A percentile compares a stretch with the other conserved stretches of the same genome.
These are phyloP conservation scores for Hyles euphorbiae DNA, from an alignment of 1,140 invertebrate genomes.

Conservation along the genomic window DNA sequence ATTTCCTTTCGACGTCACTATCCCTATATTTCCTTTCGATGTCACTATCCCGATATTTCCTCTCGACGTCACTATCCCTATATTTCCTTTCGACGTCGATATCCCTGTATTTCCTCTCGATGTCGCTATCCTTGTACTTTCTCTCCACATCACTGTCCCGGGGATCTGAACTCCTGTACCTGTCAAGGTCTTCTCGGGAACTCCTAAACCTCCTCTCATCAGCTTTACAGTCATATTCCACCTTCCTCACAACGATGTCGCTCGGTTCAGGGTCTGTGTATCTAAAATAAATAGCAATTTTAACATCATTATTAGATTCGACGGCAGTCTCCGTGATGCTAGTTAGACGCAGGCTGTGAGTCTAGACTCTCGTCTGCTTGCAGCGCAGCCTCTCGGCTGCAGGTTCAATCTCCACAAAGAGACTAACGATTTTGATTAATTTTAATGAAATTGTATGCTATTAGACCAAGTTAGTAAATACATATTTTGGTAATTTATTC, in stretches of 20 bases:
- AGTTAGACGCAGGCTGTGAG: too few species aligned
- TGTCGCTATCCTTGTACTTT: constrained; percentile 32
- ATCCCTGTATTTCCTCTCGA: constrained; percentile 36
- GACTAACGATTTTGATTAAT: too few species aligned
- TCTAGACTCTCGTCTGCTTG: too few species aligned
- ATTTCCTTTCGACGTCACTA: constrained; percentile 46
- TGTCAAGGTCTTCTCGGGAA: constrained; percentile 54
- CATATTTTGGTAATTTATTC: too few species aligned
- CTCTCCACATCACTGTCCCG: constrained; percentile 12
- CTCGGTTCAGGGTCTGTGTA: constrained; percentile 68
- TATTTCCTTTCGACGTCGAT: constrained; percentile 24
- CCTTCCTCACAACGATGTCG: constrained; percentile 51
- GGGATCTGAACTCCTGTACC: constrained; percentile 12
- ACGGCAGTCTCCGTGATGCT: too few species aligned
- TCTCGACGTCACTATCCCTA: constrained; percentile 30
- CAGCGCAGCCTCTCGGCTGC: too few species aligned
- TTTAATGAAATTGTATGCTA: too few species aligned
- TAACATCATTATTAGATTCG: too few species aligned
- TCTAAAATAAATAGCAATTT: constrained; percentile 27
- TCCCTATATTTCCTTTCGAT: constrained; percentile 26
- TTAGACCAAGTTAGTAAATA: too few species aligned
- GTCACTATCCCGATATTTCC: constrained; percentile 26
- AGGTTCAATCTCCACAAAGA: too few species aligned
- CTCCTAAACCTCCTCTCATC: constrained; percentile 42
- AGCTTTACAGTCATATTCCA: constrained; percentile 43